Base-by-base conservation (phyloP, 92 coral and sea anemone species). In the Isaurus tuberculatus region DNA sequence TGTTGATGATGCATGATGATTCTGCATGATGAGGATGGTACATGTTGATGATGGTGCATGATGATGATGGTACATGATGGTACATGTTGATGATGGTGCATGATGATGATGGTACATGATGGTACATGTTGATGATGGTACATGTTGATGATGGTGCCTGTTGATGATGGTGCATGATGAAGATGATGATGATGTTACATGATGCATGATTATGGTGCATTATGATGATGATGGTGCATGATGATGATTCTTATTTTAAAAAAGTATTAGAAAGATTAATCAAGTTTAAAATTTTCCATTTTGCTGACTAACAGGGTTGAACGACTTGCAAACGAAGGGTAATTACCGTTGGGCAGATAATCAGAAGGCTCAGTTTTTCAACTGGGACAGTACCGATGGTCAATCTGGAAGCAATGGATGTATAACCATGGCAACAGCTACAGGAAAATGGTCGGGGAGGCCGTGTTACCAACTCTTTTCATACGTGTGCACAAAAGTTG, bases 261-360 rank as follows among this genome's bases (percentile, higher is more conserved):
- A 5, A 1, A 14, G 4, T 15, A 51, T 20, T 6, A 11, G 9
- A 8, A 22, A 19, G 27, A 2, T n/a, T 19, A 3, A 0, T 17
- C 22, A 55, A 22, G 7, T 17, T 26, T 20, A 15, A 55, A 55
- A 25, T 55, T 19, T 6, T 19, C n/a, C 23, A n/a, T 22, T 26
- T 55, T 19, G 2, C 31, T 27, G 19, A 8, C 22, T 5, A 4
- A 11, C 27, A 72, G 78, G 78, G 23, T 43, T 72, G 16, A 72
- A 72, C 58, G 22, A 27, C 25, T 43, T 72, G 23, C 15, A 43
- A 7, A 42, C 1, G 36, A 25, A 13, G 31, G 57, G 78, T n/a
- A 22, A 72, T 26, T 44, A 72, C 27, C 57, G 78, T 34, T 72
- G 78, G 78, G 78, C 17, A 20, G 44, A 72, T 44, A 72, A 72